Conservation (phyloP, 2,888 invertebrate species). For the Agrypnus murinus region DNA sequence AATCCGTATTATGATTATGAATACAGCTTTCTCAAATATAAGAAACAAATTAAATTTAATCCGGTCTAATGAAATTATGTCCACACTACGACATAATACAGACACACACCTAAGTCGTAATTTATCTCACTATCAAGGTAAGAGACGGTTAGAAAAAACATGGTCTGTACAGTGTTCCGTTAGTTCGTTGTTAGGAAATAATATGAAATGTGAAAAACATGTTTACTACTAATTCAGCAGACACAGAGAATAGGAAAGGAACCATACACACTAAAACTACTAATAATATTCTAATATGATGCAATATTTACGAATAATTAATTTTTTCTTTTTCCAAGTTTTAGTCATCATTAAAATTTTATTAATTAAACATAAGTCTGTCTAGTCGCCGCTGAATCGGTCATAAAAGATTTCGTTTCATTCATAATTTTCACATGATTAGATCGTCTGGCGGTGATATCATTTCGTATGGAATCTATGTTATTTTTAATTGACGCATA, state of each 20-base stretch:
- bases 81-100: no score
- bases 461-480: constrained; percentile 3
- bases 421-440: constrained; percentile 21
- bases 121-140: constrained; percentile 8
- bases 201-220: constrained; percentile 14
- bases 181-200: constrained; percentile 15
- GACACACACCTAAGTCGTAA: constrained; percentile 15
- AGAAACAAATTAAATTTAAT: background rate
- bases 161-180: constrained; percentile 9
- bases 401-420: constrained; percentile 15
- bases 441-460: background rate
- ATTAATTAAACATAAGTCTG: constrained; percentile 4
- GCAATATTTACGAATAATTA: constrained; percentile 6
- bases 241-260: background rate
- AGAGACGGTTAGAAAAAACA: constrained; percentile 14
- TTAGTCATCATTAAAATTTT: constrained; percentile 7
- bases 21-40: no score
- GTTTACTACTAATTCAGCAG: background rate
- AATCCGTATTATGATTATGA: no score
- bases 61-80: background rate
- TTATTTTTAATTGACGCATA: background rate
- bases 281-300: constrained; percentile 6
- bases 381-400: constrained; percentile 2
- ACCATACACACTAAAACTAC: constrained; percentile 2
- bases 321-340: background rate